Percentiles rank a stretch among this genome's conserved stretches.
Conservation (phyloP, 1,140 invertebrate genomes). For the Hypothenemus hampei region DNA sequence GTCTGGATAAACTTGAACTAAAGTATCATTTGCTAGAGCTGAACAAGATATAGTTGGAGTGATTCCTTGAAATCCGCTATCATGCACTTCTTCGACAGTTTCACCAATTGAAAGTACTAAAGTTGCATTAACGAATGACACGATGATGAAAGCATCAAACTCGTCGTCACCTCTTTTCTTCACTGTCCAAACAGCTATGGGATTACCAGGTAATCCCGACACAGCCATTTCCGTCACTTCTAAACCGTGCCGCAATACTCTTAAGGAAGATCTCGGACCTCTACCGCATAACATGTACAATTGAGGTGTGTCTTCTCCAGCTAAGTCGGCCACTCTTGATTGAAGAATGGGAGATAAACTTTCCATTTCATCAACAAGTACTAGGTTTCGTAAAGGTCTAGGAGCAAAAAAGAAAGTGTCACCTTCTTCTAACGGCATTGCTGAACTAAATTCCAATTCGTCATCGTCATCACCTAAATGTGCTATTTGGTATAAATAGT, state of each 20-base stretch:
- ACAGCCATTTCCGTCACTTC: conserved; percentile 99
- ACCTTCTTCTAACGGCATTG: conserved; percentile 96
- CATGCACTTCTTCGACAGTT: conserved; percentile 99
- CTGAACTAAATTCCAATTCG: conserved; percentile 97
- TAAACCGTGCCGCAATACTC: conserved; percentile 93
- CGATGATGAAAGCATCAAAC: conserved; percentile 99
- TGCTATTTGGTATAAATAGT: conserved; percentile 98
- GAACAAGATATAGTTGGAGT: conserved; percentile 96
- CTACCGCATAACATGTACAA: conserved; percentile 94
- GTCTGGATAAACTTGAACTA: conserved; percentile 98
- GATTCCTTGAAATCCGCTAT: conserved; percentile 98
- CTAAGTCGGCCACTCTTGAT: conserved; percentile 76
- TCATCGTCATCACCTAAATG: conserved; percentile 99
- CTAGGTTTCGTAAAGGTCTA: conserved; percentile 88
- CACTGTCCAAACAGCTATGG: conserved; percentile 99
- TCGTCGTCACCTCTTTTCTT: conserved; percentile 94
- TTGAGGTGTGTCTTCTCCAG: conserved; percentile 98
- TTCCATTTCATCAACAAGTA: conserved; percentile 97
- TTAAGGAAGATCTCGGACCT: conserved; percentile 86
- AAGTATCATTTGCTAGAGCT: conserved; percentile 92
- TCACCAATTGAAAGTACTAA: conserved; percentile 98
- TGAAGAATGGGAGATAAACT: conserved; percentile 92
- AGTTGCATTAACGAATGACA: conserved; percentile 99
- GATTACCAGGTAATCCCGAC: conserved; percentile 97
- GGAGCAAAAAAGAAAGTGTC: conserved; percentile 99